Evolutionary conservation across 2,888 invertebrate species (phyloP).

Genomic region (Drosophila melanosoma): DNA sequence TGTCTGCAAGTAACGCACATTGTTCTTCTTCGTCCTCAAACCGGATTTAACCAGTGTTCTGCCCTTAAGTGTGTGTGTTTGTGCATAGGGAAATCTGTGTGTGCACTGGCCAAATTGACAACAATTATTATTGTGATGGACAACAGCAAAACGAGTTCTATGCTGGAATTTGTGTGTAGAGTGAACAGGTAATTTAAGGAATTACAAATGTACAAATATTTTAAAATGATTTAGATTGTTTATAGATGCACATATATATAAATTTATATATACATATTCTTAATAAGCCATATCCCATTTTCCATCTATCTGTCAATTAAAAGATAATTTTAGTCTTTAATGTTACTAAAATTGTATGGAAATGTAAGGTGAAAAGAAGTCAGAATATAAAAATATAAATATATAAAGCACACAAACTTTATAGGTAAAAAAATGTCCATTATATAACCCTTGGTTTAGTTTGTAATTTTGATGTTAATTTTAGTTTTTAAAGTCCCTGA

Average conservation of each 20-base stretch:
- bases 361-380: background rate
- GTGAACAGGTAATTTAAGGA: constrained; percentile 5
- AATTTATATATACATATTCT: background rate
- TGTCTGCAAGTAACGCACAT: constrained; percentile 36
- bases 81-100: constrained; percentile 22
- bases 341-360: background rate
- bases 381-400: background rate
- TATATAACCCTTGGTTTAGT: too few relatives aligned
- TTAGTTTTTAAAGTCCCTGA: too few relatives aligned
- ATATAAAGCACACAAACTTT: background rate
- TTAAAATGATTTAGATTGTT: background rate
- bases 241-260: background rate
- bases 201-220: background rate
- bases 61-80: background rate
- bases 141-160: constrained; percentile 13
- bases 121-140: constrained; percentile 37
- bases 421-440: background rate
- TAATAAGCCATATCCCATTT: background rate
- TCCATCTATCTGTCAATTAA: background rate
- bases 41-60: constrained; percentile 39
- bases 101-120: constrained; percentile 23
- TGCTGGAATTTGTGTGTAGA: constrained; percentile 9
- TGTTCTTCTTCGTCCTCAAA: constrained; percentile 43
- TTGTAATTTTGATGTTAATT: too few relatives aligned
- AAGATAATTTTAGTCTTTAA: background rate